Evolutionary conservation across 2,888 invertebrate genomes (phyloP).

Genomic region (Ophion costatus): DNA sequence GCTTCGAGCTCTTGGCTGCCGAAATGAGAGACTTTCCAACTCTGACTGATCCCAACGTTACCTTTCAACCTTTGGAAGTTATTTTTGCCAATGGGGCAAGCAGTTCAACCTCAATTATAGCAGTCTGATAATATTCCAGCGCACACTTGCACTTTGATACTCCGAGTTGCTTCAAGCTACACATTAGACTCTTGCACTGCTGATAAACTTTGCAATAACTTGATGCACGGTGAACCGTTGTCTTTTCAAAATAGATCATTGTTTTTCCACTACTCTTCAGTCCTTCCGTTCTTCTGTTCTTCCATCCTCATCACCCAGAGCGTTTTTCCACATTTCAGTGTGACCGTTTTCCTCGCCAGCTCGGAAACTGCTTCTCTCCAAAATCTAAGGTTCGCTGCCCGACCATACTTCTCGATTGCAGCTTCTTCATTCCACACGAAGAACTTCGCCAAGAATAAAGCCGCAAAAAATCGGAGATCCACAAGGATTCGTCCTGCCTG

Average conservation of each 20-base stretch:
- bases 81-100: conserved; percentile 3
- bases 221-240: neutral
- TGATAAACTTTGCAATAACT: neutral
- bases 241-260: neutral
- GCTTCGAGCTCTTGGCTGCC: conserved; percentile 32
- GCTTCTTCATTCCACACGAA: neutral
- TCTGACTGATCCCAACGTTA: conserved; percentile 1
- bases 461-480: neutral
- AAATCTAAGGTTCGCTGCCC: neutral
- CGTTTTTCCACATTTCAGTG: neutral
- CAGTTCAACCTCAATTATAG: neutral
- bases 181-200: neutral
- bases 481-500: neutral
- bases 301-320: neutral
- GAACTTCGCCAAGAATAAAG: neutral
- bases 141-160: neutral
- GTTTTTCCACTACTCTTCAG: neutral
- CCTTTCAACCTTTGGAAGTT: conserved; percentile 1
- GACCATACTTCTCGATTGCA: neutral
- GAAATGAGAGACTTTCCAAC: conserved; percentile 9
- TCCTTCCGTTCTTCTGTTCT: neutral
- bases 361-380: neutral
- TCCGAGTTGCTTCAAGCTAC: neutral
- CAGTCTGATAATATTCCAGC: neutral
- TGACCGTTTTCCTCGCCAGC: neutral